These are phyloP conservation scores for Sebastes taczanowskii DNA, from an alignment of 2,797 vertebrate genomes.

Conservation along the genomic window DNA sequence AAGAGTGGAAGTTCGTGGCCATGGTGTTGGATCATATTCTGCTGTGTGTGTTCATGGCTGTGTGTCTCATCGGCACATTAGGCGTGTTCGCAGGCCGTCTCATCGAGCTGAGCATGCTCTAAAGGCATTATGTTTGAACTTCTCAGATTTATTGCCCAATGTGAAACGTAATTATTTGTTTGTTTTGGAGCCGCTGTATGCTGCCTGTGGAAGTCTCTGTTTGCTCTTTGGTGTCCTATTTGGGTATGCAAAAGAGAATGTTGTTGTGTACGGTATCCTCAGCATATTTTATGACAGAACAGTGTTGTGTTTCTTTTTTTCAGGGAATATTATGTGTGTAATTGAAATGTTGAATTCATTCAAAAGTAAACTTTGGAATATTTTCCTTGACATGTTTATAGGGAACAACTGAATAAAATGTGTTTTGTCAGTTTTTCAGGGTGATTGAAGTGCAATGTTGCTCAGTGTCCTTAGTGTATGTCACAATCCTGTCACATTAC, in stretches of 20 bases:
- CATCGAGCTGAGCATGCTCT: conserved; percentile 92
- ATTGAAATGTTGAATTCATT: background rate
- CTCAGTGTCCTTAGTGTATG: background rate
- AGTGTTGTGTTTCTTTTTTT: background rate
- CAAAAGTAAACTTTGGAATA: background rate
- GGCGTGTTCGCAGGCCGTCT: conserved; percentile 93
- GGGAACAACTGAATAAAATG: conserved; percentile 38
- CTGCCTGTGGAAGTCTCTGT: background rate
- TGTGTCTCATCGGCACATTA: conserved; percentile 93
- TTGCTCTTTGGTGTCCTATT: background rate
- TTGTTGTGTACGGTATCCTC: background rate
- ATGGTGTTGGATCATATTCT: conserved; percentile 98
- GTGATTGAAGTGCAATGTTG: background rate
- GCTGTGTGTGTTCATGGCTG: conserved; percentile 94
- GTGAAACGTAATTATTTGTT: background rate
- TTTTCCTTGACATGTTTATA: background rate
- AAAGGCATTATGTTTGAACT: background rate
- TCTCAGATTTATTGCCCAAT: background rate
- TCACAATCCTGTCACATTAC: background rate
- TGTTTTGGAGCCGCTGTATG: background rate
- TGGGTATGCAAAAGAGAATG: background rate
- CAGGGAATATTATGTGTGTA: background rate
- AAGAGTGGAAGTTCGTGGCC: conserved; percentile 98
- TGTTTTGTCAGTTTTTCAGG: background rate
- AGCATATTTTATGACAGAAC: background rate